Evolutionary conservation across 2,113 vertebrate species (phyloP).

Genomic region (Heptranchias perlo): DNA sequence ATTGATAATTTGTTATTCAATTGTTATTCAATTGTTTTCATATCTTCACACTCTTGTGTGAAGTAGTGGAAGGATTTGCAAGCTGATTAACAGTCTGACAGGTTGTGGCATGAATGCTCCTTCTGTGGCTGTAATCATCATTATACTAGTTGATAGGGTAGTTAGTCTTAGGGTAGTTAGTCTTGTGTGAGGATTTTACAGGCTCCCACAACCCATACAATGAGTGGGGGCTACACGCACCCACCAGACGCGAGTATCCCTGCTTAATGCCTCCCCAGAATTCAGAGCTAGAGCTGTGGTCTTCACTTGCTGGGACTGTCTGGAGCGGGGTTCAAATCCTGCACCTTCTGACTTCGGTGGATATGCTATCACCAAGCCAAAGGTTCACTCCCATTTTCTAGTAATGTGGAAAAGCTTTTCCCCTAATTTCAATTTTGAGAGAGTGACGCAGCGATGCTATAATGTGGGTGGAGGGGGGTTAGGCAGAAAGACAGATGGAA

Average conservation of each 20-base stretch:
- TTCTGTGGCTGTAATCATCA: background rate
- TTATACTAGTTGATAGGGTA: background rate
- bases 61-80: background rate
- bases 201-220: too few species aligned
- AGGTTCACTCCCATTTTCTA: background rate
- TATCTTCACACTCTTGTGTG: background rate
- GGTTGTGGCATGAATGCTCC: background rate
- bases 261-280: background rate
- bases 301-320: too few species aligned
- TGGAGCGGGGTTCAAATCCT: background rate
- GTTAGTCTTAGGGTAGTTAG: background rate
- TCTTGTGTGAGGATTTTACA: background rate
- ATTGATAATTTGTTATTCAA: background rate
- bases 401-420: background rate
- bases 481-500: background rate
- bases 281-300: background rate
- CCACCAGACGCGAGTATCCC: background rate
- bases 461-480: too few species aligned
- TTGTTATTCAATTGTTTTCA: background rate
- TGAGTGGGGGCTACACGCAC: too few species aligned
- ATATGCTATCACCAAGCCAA: background rate
- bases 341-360: background rate
- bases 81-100: background rate
- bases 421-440: background rate
- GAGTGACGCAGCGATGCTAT: background rate